Evolutionary conservation across 2,113 vertebrate species (phyloP).

Genomic region (Jacana jacana): DNA sequence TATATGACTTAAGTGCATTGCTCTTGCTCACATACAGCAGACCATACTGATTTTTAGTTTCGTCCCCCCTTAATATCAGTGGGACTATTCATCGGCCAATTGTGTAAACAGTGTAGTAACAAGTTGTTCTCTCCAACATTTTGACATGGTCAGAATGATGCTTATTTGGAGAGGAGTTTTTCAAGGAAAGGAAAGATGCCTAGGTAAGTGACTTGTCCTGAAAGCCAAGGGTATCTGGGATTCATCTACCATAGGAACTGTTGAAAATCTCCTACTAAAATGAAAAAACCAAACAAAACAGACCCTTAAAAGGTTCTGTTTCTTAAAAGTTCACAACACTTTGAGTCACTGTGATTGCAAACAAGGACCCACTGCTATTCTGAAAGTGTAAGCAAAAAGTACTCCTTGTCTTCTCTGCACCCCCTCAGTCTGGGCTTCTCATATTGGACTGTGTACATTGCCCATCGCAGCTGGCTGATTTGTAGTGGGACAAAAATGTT

Average conservation of each 20-base stretch:
- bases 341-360: not conserved
- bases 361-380: not conserved
- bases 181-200: not conserved
- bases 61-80: not conserved
- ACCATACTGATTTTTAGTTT: not conserved
- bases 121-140: not conserved
- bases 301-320: not conserved
- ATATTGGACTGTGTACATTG: not conserved
- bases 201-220: not conserved
- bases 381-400: not conserved
- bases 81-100: not conserved
- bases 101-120: not conserved
- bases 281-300: not conserved
- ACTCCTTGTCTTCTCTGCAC: not conserved
- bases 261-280: not conserved
- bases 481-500: not conserved
- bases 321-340: not conserved
- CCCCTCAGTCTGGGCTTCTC: not conserved
- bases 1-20: not conserved
- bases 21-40: not conserved
- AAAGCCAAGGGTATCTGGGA: not conserved
- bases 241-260: not conserved
- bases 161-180: not conserved
- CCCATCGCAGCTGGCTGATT: not conserved
- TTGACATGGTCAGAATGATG: accelerated